Conservation (phyloP, 2,888 invertebrate genomes). For the Drosophila subsilvestris region DNA sequence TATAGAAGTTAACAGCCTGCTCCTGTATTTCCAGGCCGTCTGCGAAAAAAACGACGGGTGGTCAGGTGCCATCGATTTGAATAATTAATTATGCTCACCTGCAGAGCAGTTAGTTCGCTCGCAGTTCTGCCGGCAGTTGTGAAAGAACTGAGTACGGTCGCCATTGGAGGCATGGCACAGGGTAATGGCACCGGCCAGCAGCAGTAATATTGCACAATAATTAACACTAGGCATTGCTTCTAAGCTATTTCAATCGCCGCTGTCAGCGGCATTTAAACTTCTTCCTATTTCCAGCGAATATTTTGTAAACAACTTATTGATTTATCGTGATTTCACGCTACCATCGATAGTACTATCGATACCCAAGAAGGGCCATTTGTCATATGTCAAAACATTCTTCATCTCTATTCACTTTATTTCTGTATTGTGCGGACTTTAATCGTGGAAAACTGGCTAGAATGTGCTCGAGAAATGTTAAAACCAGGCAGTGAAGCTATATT, state of each 20-base stretch:
- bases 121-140: conserved; percentile 85
- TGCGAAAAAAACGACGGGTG: conserved; percentile 31
- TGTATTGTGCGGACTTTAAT: conserved; percentile 31
- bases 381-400: too few species aligned
- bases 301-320: too few species aligned
- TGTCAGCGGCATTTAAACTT: too few species aligned
- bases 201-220: conserved; percentile 47
- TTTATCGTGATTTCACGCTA: too few species aligned
- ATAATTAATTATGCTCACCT: conserved; percentile 69
- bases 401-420: not conserved
- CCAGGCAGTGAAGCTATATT: conserved; percentile 3
- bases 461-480: not conserved
- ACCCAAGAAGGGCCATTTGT: too few species aligned
- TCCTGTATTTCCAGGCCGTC: conserved; percentile 82
- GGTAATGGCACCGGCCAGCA: conserved; percentile 29
- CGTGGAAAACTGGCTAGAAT: conserved; percentile 9
- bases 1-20: conserved; percentile 79
- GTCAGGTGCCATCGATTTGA: not conserved
- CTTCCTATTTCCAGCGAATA: too few species aligned
- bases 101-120: conserved; percentile 84
- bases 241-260: too few species aligned
- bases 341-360: too few species aligned
- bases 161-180: conserved; percentile 82
- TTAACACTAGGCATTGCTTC: conserved; percentile 22
- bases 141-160: conserved; percentile 85